Base-by-base conservation (phyloP, 2,113 vertebrate genomes). In the Turnix velox region DNA sequence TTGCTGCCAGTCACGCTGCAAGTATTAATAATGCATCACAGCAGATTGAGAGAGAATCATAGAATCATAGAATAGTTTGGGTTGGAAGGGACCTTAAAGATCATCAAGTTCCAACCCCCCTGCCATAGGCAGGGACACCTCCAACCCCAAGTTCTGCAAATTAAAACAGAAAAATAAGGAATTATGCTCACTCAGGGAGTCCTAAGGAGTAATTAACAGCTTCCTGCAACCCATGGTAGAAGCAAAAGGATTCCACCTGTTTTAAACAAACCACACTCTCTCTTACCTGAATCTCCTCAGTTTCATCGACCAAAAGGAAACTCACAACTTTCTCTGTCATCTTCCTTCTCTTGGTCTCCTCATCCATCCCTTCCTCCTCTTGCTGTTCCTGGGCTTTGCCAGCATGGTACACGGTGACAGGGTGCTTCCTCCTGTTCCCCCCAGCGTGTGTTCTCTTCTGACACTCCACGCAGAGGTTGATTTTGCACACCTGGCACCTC, bases 261-360 rank as follows among this genome's bases (percentile, higher is more conserved):
- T 39, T 88, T 51, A 59, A 80, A 77, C 30, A 83, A 84, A 22
- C 15, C 33, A 72, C 33, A 71, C 27, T 18, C 92, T 28, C 40
- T 82, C 95, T 97, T 96, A 99, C 99, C 98, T 99, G 98, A 98
- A 99, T 99, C 90, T 99, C 98, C 91, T 99, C 99, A 42, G 98
- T 99, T 95, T 99, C 99, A 87, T 99, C 99, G 94, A 99, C 99
- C 49, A 99, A 94, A 35, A 99, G 98, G 89, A 99, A 99, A 97
- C 99, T 99, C 96, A 97, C 94, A 93, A 99, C 99, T 57, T 97
- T 98, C 94, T 99, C 99, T 35, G 99, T 97, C 97, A 98, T 98
- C 96, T 97, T 98, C 72, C 97, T 98, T 85, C 97, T 98, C 86
- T 96, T 97, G 30, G 97, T 94, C 92, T 99, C 98, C 73, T 98